Evolutionary conservation across 2,888 invertebrate species (phyloP), one percentile per base, ranked within the genome.

Genomic region (Habroteleia sp.): DNA sequence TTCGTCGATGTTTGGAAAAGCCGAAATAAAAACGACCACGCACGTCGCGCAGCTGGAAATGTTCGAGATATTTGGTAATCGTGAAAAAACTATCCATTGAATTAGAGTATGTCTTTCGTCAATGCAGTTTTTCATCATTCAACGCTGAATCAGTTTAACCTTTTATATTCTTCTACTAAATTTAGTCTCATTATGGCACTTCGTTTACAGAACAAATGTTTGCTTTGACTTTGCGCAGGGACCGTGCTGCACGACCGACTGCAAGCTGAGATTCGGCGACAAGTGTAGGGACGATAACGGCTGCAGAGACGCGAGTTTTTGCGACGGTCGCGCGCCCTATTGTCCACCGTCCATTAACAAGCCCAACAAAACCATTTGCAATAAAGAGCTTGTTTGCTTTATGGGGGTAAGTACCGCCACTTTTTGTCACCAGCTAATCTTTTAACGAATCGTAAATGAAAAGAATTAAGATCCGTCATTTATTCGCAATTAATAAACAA

Each of bases 301-400:
- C 0, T 98, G 98, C 83, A 92, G 96, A 10, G 96, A 96, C 88
- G 94, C 96, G 1, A 95, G 97, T 83, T 96, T 94, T 89, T 99
- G 99, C 90, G 95, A 96, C 89, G 97, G 97, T 25, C 90, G 93
- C 79, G 92, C 95, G 68, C 95, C 98, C 2, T 93, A 94, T 83
- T 99, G 99, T 89, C 99, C 99, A 23, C 93, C 94, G 17, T 97
- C 98, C 66, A 91, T 94, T 29, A 96, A 96, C 89, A 97, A 97
- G 89, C 94, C 95, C 4, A 97, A 99, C 90, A 94, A 97, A 87
- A 97, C 97, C 1, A 94, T 97, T 74, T 99, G 99, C 89, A 98
- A 98, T 88, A 95, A 97, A 87, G 97, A 97, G 87, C 97, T 98
- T 84, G 97, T 99, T 63, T 99, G 99, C 89, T 97, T 95, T 85